Evolutionary conservation across 2,113 vertebrate species (phyloP).

Genomic region (Xenopus tropicalis): UCB_Xtro_10.0 CM004452.2:48152501-48153000

Average conservation of each 20-base stretch:
- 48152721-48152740: not conserved
- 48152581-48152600: not conserved
- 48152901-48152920: not conserved
- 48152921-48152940: not conserved
- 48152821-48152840: constrained; percentile 4
- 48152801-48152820: not conserved
- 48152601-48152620: not conserved
- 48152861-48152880: constrained; percentile 18
- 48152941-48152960: not conserved
- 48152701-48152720: constrained; percentile 8
- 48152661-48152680: constrained; percentile 1
- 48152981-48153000: constrained; percentile 6
- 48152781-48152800: not conserved
- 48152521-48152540: not conserved
- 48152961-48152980: constrained; percentile 22
- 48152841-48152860: constrained; percentile 10
- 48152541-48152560: not conserved
- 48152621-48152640: not conserved
- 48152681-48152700: constrained; percentile 17
- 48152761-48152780: not conserved
- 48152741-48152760: not conserved
- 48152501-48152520: not conserved
- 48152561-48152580: not conserved
- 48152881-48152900: not conserved
- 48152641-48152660: not conserved